Percentiles rank a stretch among this genome's conserved stretches.
phyloP scores from a whole-genome alignment of 2,113 vertebrate genomes.

The Cyanoderma ruficeps region DNA sequence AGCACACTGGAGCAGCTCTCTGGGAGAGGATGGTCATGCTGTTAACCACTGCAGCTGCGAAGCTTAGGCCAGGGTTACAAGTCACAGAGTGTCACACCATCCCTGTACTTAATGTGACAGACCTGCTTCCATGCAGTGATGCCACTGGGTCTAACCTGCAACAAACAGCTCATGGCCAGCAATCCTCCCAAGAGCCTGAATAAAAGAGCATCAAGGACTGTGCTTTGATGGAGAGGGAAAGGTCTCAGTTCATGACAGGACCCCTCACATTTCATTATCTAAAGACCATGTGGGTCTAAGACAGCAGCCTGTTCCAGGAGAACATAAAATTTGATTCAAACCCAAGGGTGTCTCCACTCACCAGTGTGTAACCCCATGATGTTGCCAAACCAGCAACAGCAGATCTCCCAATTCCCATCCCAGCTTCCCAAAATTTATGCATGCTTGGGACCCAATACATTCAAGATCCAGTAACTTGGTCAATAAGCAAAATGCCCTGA shows the following conservation, averaged over 20 bases:
- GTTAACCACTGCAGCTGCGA: not conserved
- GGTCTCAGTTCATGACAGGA: not conserved
- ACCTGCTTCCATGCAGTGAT: not conserved
- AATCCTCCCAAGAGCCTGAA: not conserved
- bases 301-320: not conserved
- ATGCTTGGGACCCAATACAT: not conserved
- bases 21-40: not conserved
- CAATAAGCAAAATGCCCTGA: constrained; percentile 3
- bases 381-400: not conserved
- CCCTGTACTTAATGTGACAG: not conserved
- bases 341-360: not conserved
- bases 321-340: not conserved
- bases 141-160: not conserved
- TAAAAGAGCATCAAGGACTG: not conserved
- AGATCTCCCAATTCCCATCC: not conserved
- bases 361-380: not conserved
- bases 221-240: not conserved
- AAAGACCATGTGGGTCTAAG: not conserved
- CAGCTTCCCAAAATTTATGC: not conserved
- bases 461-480: not conserved
- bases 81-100: not conserved
- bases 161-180: not conserved
- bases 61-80: not conserved
- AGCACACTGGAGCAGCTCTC: not conserved
- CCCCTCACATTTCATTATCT: not conserved